phyloP scores from a whole-genome alignment of 2,797 vertebrate genomes.

The Nyctalus aviator region DNA sequence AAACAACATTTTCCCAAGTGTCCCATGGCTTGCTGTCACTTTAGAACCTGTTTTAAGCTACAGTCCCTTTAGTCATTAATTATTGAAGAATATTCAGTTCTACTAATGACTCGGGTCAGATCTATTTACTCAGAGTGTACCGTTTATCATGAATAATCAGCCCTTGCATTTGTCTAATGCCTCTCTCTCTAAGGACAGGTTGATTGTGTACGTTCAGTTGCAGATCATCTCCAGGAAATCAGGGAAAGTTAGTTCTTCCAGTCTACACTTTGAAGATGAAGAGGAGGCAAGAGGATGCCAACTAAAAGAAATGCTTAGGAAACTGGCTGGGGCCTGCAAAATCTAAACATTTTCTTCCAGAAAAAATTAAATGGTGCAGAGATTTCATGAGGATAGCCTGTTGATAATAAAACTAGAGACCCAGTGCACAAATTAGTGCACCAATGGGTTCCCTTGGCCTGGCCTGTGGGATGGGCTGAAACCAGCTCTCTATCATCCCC shows the following conservation, averaged over 20 bases:
- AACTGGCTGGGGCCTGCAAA: not conserved
- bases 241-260: not conserved
- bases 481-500: no score
- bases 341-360: not conserved
- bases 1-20: not conserved
- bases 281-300: not conserved
- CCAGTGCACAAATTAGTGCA: no score
- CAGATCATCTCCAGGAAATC: not conserved
- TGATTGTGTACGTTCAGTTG: not conserved
- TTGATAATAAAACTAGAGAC: not conserved
- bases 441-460: no score
- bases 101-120: slow-evolving; percentile 18
- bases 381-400: not conserved
- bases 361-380: not conserved
- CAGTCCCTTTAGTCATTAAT: slow-evolving; percentile 23
- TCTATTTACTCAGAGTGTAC: not conserved
- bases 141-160: slow-evolving; percentile 47
- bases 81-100: slow-evolving; percentile 13
- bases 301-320: not conserved
- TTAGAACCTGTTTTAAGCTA: slow-evolving; percentile 29
- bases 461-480: no score
- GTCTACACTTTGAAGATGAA: not conserved
- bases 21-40: not conserved
- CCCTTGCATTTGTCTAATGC: not conserved
- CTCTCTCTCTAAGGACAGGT: not conserved